A percentile compares a stretch with the other conserved stretches of the same genome.
Evolutionary conservation across 2,113 vertebrate genomes (phyloP).

Genomic region (Scolopax mira): DNA sequence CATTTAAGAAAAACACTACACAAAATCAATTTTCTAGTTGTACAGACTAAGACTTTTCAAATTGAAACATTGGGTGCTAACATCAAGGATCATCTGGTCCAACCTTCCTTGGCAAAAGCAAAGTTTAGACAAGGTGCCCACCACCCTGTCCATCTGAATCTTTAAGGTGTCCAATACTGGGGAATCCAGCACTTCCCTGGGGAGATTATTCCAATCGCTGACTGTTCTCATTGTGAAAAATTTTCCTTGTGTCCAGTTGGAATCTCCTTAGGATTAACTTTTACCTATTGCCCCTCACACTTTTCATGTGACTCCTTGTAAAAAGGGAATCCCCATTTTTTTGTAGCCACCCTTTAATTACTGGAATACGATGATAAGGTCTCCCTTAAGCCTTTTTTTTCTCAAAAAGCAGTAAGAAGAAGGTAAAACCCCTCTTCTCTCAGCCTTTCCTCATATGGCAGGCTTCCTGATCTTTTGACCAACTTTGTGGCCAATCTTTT

Average conservation of each 20-base stretch:
- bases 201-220: background rate
- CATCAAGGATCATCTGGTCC: background rate
- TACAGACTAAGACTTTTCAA: background rate
- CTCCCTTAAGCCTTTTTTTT: background rate
- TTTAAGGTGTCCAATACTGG: fast-evolving
- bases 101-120: background rate
- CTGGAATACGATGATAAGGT: background rate
- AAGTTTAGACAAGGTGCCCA: background rate
- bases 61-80: background rate
- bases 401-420: no score
- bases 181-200: background rate
- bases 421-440: background rate
- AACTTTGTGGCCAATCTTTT: background rate
- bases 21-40: background rate
- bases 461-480: background rate
- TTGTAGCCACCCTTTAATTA: background rate
- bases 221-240: background rate
- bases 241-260: background rate
- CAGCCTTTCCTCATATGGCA: background rate
- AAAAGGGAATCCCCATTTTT: background rate
- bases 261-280: background rate
- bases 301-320: background rate
- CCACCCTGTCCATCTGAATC: background rate
- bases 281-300: background rate
- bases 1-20: background rate